Evolutionary conservation across 2,888 invertebrate species (phyloP).

Genomic region (Scaptomyza caliginosa): DNA sequence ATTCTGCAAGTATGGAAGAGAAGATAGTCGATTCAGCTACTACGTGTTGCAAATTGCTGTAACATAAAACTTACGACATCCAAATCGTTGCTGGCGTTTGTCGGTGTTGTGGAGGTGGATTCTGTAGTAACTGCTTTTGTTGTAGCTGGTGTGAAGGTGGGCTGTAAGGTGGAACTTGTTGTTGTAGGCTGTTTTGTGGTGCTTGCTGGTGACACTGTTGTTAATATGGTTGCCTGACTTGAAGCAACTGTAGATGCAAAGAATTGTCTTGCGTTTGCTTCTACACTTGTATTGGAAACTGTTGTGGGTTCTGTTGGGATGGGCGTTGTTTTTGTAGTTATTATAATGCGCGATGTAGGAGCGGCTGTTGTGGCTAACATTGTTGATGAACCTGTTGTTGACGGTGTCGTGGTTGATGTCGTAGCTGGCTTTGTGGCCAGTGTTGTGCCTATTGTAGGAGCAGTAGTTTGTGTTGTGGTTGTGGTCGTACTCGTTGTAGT

Average conservation of each 20-base stretch:
- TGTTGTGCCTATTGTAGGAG: neutral
- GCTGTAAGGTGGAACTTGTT: too few species aligned
- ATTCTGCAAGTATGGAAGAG: constrained; percentile 9
- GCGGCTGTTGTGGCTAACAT: neutral
- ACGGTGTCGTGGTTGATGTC: neutral
- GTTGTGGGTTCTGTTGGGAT: neutral
- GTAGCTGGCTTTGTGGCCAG: neutral
- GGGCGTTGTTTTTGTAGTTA: too few species aligned
- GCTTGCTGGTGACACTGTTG: neutral
- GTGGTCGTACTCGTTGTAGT: neutral
- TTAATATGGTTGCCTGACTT: too few species aligned
- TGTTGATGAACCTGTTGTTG: neutral
- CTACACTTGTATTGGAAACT: neutral
- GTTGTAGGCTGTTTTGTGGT: too few species aligned
- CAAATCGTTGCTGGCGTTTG: neutral
- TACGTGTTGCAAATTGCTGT: constrained; percentile 8
- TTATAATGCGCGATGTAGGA: too few species aligned
- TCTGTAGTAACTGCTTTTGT: neutral
- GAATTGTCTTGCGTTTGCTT: neutral
- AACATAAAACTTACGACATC: constrained; percentile 15
- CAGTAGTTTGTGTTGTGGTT: too few species aligned
- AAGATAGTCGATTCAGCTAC: neutral
- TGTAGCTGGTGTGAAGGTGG: neutral
- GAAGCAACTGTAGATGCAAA: too few species aligned
- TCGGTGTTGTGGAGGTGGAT: neutral